Percentiles rank a stretch among this genome's conserved stretches.
Conservation (phyloP, 2,797 vertebrate species). For the Vipera ursinii region DNA sequence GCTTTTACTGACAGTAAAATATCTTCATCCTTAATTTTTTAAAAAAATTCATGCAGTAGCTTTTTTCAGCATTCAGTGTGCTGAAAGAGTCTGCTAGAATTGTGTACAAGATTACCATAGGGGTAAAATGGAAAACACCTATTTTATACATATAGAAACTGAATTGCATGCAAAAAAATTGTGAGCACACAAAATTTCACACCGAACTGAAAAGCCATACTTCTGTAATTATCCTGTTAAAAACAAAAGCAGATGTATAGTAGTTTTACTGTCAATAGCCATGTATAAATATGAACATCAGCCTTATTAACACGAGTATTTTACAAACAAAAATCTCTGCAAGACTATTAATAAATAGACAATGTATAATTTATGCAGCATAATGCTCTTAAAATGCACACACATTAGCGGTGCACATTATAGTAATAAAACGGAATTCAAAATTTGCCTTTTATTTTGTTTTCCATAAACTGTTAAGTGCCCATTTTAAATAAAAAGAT, state of each 20-base stretch:
- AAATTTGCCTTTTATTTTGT: slow-evolving; percentile 71
- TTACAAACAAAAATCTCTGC: slow-evolving; percentile 64
- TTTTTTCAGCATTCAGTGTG: slow-evolving; percentile 42
- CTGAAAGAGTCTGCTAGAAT: slow-evolving; percentile 35
- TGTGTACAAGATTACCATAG: slow-evolving; percentile 48
- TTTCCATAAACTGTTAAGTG: slow-evolving; percentile 86
- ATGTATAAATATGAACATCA: slow-evolving; percentile 66
- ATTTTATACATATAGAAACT: slow-evolving; percentile 61
- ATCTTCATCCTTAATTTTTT: slow-evolving; percentile 13
- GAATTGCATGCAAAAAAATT: slow-evolving; percentile 65
- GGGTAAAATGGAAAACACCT: slow-evolving; percentile 44
- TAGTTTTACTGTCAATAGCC: slow-evolving; percentile 46
- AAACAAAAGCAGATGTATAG: slow-evolving; percentile 57
- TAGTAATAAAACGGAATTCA: slow-evolving; percentile 72
- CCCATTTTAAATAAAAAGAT: slow-evolving; percentile 85
- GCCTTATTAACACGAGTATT: slow-evolving; percentile 61
- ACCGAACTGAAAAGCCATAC: slow-evolving; percentile 61
- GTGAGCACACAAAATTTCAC: slow-evolving; percentile 55
- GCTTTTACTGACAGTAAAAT: slow-evolving; percentile 53
- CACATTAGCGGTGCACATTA: slow-evolving; percentile 74
- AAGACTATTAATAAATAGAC: slow-evolving; percentile 70
- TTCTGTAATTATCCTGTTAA: slow-evolving; percentile 49
- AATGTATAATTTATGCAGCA: slow-evolving; percentile 64
- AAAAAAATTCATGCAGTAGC: slow-evolving; percentile 46
- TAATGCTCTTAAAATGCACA: slow-evolving; percentile 74